phyloP scores from a whole-genome alignment of 2,113 vertebrate species.

The Larimichthys polyactis region DNA sequence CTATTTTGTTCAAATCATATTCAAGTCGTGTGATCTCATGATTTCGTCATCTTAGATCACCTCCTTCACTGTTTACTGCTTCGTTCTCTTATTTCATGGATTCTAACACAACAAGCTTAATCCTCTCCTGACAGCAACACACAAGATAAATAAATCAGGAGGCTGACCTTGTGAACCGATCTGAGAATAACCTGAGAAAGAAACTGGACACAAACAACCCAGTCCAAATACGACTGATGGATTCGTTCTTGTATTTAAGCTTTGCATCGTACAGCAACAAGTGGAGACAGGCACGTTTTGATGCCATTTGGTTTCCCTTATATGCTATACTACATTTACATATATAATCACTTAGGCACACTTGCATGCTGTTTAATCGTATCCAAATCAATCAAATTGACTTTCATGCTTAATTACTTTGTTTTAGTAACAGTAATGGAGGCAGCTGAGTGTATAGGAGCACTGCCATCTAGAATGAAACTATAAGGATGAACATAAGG shows the following conservation, averaged over 20 bases:
- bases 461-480: background rate
- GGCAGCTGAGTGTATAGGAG: constrained; percentile 6
- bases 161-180: constrained; percentile 23
- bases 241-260: background rate
- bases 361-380: constrained; percentile 19
- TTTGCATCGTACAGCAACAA: background rate
- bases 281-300: background rate
- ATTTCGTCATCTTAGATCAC: background rate
- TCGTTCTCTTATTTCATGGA: constrained; percentile 33
- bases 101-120: background rate
- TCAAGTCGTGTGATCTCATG: too few relatives aligned
- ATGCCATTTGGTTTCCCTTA: background rate
- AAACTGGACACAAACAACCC: background rate
- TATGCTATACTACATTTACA: constrained; percentile 1
- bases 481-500: background rate
- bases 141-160: constrained; percentile 29
- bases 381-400: constrained; percentile 50
- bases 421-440: constrained; percentile 27
- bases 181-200: constrained; percentile 16
- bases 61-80: background rate
- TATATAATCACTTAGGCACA: constrained; percentile 31
- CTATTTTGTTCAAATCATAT: too few relatives aligned
- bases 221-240: background rate
- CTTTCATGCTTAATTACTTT: constrained; percentile 46
- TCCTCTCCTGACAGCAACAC: constrained; percentile 23